These are phyloP conservation scores for Monopterus albus DNA, from an alignment of 2,113 vertebrate genomes.

Conservation along the genomic window DNA sequence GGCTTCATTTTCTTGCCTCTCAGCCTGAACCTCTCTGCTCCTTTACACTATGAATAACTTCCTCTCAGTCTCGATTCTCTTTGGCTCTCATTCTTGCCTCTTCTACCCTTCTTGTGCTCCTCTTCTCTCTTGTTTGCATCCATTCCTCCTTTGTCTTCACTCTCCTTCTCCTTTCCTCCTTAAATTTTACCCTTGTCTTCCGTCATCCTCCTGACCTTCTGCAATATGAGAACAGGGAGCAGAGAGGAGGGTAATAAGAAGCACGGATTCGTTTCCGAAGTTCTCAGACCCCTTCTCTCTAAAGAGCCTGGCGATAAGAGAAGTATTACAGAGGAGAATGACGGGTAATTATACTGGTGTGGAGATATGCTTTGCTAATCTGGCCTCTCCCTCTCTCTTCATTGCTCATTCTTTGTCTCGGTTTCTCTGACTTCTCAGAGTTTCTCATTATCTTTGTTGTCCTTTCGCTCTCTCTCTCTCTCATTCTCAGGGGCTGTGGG, in stretches of 20 bases:
- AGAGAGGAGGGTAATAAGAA: constrained; percentile 1
- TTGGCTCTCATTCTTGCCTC: no score
- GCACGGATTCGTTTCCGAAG: constrained; percentile 25
- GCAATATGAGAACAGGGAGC: neutral
- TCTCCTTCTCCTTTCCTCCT: neutral
- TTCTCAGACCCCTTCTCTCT: constrained; percentile 34
- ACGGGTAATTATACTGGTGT: constrained; percentile 63
- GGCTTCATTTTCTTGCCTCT: no score
- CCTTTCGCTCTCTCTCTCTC: neutral
- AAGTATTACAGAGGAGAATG: constrained; percentile 54
- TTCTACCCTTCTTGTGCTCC: neutral
- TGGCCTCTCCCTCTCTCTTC: constrained; percentile 34
- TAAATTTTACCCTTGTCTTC: neutral
- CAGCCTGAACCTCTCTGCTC: neutral
- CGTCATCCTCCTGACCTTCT: constrained; percentile 5
- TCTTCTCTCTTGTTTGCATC: neutral
- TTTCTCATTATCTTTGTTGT: constrained; percentile 51
- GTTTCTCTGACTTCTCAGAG: constrained; percentile 23
- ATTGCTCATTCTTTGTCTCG: constrained; percentile 25
- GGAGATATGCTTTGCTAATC: constrained; percentile 58
- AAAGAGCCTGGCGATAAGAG: constrained; percentile 52
- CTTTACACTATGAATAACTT: neutral
- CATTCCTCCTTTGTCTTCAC: neutral
- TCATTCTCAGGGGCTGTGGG: constrained; percentile 19
- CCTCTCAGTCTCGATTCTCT: no score